Percentiles rank a stretch among this genome's conserved stretches.
Conservation (phyloP, 2,888 invertebrate species). For the Anaspis maculata region DNA sequence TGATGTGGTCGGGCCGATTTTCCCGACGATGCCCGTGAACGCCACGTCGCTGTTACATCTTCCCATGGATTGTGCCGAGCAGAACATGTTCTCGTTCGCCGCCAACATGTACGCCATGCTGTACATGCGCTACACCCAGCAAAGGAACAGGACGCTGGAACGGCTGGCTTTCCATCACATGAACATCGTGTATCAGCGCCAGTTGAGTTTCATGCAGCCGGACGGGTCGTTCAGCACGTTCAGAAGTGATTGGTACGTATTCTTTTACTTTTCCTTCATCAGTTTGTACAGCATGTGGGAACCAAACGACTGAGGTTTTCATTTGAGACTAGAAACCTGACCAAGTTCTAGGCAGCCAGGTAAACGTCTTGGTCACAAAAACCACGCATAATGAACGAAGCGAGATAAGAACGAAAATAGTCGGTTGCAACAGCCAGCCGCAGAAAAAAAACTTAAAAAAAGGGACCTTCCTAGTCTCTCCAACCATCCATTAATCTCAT, state of each 20-base stretch:
- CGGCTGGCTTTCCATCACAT: slow-evolving; percentile 76
- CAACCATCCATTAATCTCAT: too few relatives aligned
- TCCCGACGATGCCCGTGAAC: slow-evolving; percentile 87
- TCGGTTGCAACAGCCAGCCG: too few relatives aligned
- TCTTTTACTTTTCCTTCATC: too few relatives aligned
- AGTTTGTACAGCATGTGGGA: too few relatives aligned
- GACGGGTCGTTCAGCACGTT: slow-evolving; percentile 90
- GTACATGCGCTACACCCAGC: slow-evolving; percentile 87
- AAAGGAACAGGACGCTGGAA: slow-evolving; percentile 74
- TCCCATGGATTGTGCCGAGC: slow-evolving; percentile 90
- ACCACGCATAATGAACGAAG: too few relatives aligned
- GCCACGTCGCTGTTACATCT: slow-evolving; percentile 70
- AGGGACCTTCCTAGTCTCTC: too few relatives aligned
- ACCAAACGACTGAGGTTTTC: too few relatives aligned
- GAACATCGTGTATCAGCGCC: slow-evolving; percentile 84
- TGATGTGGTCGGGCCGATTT: slow-evolving; percentile 88
- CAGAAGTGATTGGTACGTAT: slow-evolving; percentile 76
- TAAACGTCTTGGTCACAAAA: too few relatives aligned
- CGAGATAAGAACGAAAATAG: too few relatives aligned
- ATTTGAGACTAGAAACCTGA: too few relatives aligned
- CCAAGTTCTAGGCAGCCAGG: too few relatives aligned
- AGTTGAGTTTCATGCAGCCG: slow-evolving; percentile 80
- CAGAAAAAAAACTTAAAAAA: too few relatives aligned
- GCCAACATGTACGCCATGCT: slow-evolving; percentile 85
- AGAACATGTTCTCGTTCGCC: slow-evolving; percentile 94